These are phyloP conservation scores for Nyctibius grandis DNA, from an alignment of 2,797 vertebrate genomes.

Conservation along the genomic window DNA sequence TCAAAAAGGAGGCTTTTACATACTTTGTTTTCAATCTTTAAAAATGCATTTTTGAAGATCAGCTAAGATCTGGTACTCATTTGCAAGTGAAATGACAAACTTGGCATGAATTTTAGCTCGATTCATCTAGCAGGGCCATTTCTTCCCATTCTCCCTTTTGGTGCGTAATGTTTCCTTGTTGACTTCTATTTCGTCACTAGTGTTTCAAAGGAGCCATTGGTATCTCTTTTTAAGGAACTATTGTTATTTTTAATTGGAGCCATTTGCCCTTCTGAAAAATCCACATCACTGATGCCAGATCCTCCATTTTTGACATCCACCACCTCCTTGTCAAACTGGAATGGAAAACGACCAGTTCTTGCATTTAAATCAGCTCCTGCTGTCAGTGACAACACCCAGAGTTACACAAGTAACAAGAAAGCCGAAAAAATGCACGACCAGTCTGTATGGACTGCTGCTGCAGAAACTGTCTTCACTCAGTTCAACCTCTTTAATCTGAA, in stretches of 20 bases:
- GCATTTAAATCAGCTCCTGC: conserved; percentile 39
- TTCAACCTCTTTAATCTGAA: neutral
- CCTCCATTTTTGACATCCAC: conserved; percentile 2
- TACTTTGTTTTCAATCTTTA: neutral
- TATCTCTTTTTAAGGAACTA: conserved; percentile 28
- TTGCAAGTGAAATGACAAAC: conserved; percentile 37
- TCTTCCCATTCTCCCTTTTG: conserved; percentile 12
- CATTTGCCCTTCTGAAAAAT: conserved; percentile 28
- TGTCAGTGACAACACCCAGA: conserved; percentile 20
- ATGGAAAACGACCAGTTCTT: conserved; percentile 26
- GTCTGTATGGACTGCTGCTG: neutral
- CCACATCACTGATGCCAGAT: neutral
- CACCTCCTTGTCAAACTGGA: conserved; percentile 32
- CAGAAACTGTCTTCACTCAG: neutral
- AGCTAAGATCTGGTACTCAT: conserved; percentile 24
- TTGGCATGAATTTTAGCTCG: neutral
- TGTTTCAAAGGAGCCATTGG: neutral
- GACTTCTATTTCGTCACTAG: neutral
- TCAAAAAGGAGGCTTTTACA: neutral
- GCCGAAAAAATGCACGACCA: neutral
- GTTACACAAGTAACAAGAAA: conserved; percentile 12
- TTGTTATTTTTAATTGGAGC: conserved; percentile 42
- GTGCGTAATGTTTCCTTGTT: neutral
- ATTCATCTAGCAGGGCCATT: neutral
- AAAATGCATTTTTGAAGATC: conserved; percentile 7